Evolutionary conservation across 2,888 invertebrate genomes (phyloP), one percentile per base, ranked within the genome.

Genomic region (Drosophila mayaguana): DNA sequence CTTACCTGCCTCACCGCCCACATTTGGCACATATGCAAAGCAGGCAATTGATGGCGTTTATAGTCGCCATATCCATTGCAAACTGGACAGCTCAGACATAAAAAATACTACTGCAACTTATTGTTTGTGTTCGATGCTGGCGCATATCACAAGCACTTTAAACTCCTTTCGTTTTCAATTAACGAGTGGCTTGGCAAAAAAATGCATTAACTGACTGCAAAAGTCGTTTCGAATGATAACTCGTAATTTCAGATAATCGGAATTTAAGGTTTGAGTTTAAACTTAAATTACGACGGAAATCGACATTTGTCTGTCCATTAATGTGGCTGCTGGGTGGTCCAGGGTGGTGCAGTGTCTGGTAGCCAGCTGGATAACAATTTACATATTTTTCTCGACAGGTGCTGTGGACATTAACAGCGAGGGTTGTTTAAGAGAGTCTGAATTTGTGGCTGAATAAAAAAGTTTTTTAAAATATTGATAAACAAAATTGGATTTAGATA

Each of bases 111-210:
- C 56, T 45, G 55, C 25, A 14, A 22, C 43, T 45, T 12, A 65
- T 22, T 32, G 16, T 75, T 70, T 74, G 42, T 11, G 56, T 60
- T 61, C 74, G 68, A 28, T 28, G 28, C 9, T 16, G 6, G n/a
- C 36, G 38, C 46, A 25, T 75, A 79, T 79, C 68, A 50, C 36
- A 62, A 60, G 66, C 66, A 80, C 74, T 71, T 68, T 63, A 75
- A 80, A 46, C 65, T 78, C 54, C 78, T 81, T 81, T 83, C 81
- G 69, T 32, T 76, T 78, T 78, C 83, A 78, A 83, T 82, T 88
- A 74, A 55, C 62, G 63, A 38, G 38, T 28, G 18, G 66, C 25
- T 48, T 69, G 40, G n/a, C 61, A 57, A 22, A 45, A 45, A 45
- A 45, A 45, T 22, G 45, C 48, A 48, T 48, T 48, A 48, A 28